Evolutionary conservation across 2,113 vertebrate genomes (phyloP).

Genomic region (Anguilla rostrata): DNA sequence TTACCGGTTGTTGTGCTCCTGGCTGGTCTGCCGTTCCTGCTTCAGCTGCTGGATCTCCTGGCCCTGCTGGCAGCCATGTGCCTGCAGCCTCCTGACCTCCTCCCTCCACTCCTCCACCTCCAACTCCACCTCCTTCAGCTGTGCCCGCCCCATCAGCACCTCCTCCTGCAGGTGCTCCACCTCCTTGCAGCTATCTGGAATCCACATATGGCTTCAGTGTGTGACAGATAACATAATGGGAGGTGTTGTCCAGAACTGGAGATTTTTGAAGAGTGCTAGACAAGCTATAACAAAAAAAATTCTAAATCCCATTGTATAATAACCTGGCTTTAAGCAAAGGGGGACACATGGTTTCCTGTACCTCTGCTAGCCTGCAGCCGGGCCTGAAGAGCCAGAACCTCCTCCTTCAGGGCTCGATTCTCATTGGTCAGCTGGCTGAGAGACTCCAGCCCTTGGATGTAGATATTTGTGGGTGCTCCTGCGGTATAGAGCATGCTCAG

Average conservation of each 20-base stretch:
- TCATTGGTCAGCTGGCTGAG: conserved; percentile 77
- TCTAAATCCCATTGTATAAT: too few species aligned
- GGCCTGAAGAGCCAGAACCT: conserved; percentile 71
- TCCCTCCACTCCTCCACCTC: conserved; percentile 76
- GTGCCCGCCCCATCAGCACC: conserved; percentile 68
- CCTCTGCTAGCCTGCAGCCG: conserved; percentile 78
- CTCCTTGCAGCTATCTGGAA: conserved; percentile 69
- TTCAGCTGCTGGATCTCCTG: conserved; percentile 72
- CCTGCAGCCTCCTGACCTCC: conserved; percentile 69
- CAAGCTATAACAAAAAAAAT: neutral
- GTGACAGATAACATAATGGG: neutral
- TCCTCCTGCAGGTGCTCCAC: conserved; percentile 68
- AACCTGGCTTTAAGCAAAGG: too few species aligned
- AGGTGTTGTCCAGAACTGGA: neutral
- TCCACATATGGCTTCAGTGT: neutral
- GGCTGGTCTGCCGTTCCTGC: conserved; percentile 73
- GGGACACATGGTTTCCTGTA: conserved; percentile 33
- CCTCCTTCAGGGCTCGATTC: conserved; percentile 73
- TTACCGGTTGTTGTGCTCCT: conserved; percentile 83
- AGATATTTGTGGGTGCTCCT: conserved; percentile 76
- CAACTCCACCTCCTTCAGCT: conserved; percentile 76
- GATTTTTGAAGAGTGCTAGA: neutral
- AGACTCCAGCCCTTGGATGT: conserved; percentile 71
- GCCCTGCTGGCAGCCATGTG: conserved; percentile 74
- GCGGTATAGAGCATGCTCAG: conserved; percentile 8